These are phyloP conservation scores for Tupiocoris notatus DNA, from an alignment of 2,888 invertebrate species.

Conservation along the genomic window DNA sequence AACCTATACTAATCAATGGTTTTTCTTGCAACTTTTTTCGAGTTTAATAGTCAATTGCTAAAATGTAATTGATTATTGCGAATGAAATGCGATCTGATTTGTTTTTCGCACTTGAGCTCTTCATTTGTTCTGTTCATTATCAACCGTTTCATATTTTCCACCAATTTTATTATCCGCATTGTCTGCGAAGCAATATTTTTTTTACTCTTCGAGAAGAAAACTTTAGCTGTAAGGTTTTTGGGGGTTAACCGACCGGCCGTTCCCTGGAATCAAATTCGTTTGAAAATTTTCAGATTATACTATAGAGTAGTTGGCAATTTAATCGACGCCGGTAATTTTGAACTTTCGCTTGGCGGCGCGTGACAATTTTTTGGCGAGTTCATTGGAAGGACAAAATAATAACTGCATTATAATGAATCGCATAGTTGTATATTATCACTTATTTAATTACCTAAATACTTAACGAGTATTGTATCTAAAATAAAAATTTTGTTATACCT, in stretches of 20 bases:
- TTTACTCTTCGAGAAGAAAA: not conserved
- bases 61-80: no score
- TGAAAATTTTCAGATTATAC: not conserved
- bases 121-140: no score
- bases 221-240: conserved; percentile 3
- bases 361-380: conserved; percentile 38
- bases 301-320: conserved; percentile 1
- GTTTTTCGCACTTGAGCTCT: no score
- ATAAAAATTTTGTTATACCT: conserved; percentile 47
- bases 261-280: not conserved
- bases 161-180: not conserved
- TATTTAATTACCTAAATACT: conserved; percentile 47
- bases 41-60: no score
- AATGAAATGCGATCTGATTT: no score
- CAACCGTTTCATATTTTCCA: not conserved
- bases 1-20: no score
- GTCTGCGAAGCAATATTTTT: not conserved
- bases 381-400: conserved; percentile 38
- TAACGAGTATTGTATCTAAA: conserved; percentile 47
- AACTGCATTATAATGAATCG: conserved; percentile 36
- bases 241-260: not conserved
- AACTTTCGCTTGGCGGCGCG: not conserved
- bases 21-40: no score
- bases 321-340: not conserved
- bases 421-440: conserved; percentile 46